phyloP scores from a whole-genome alignment of 2,113 vertebrate genomes.

The Eonycteris spelaea region DNA sequence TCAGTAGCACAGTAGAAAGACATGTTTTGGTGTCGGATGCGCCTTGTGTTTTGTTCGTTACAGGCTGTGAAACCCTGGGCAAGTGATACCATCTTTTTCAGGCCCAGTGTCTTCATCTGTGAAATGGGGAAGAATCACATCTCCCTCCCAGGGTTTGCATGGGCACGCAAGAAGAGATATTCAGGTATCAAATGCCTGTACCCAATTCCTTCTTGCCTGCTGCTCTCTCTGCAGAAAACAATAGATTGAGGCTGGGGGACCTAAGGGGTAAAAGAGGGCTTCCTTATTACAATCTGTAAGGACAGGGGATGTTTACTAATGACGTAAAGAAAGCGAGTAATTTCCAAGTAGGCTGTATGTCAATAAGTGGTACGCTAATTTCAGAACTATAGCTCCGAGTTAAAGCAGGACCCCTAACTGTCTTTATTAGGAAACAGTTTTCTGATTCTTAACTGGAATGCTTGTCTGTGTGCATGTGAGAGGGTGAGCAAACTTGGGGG shows the following conservation, averaged over 20 bases:
- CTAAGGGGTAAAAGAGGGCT: background rate
- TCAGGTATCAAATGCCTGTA: background rate
- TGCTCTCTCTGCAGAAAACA: background rate
- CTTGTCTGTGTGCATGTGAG: background rate
- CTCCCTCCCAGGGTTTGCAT: background rate
- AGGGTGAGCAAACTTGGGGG: background rate
- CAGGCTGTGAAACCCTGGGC: background rate
- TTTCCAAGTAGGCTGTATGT: background rate
- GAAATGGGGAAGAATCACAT: background rate
- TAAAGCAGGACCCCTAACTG: background rate
- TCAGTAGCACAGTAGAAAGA: background rate
- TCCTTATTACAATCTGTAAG: background rate
- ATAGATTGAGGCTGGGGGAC: background rate
- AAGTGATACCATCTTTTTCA: no score
- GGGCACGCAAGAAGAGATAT: background rate
- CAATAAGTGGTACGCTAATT: background rate
- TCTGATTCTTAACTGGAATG: background rate
- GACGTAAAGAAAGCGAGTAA: background rate
- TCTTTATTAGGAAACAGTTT: background rate
- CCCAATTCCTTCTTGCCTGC: background rate
- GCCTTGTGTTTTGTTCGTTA: background rate
- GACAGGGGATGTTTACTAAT: background rate
- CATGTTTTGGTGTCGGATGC: background rate
- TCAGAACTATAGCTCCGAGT: background rate
- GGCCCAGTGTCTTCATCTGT: constrained; percentile 2